These are phyloP conservation scores for Pectinophora gossypiella DNA, from an alignment of 1,140 invertebrate species.

Conservation along the genomic window DNA sequence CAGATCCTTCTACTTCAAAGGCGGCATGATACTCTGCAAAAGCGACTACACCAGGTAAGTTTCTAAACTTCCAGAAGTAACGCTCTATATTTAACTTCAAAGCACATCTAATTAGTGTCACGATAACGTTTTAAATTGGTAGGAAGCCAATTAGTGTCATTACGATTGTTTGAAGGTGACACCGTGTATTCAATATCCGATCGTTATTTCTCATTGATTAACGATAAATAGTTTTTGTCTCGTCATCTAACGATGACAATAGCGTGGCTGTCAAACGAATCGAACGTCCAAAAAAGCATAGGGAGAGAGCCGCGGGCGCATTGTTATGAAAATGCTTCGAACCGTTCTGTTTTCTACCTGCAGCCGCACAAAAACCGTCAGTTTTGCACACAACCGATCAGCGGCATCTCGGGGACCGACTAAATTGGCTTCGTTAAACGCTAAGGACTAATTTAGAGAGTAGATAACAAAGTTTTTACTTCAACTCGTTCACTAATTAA, in stretches of 20 bases:
- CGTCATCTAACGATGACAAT: conserved; percentile 68
- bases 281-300: conserved; percentile 58
- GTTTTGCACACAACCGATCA: conserved; percentile 58
- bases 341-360: conserved; percentile 68
- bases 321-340: conserved; percentile 70
- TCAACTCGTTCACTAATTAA: conserved; percentile 43
- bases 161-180: too few relatives aligned
- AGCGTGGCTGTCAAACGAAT: conserved; percentile 66
- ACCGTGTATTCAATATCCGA: conserved; percentile 21
- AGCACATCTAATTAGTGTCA: too few relatives aligned
- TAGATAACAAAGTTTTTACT: conserved; percentile 59
- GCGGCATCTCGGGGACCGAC: conserved; percentile 44
- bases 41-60: conserved; percentile 94
- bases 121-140: too few relatives aligned
- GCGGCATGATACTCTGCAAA: conserved; percentile 95
- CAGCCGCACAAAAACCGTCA: conserved; percentile 55
- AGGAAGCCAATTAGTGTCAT: too few relatives aligned
- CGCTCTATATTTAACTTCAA: too few relatives aligned
- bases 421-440: conserved; percentile 62
- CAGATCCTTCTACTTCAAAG: conserved; percentile 91
- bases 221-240: conserved; percentile 61
- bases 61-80: too few relatives aligned
- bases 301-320: conserved; percentile 64
- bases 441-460: conserved; percentile 61
- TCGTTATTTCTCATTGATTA: conserved; percentile 59